Evolutionary conservation across 2,888 invertebrate species (phyloP), one percentile per base, ranked within the genome.

Genomic region (Epirrhoe alternata): DNA sequence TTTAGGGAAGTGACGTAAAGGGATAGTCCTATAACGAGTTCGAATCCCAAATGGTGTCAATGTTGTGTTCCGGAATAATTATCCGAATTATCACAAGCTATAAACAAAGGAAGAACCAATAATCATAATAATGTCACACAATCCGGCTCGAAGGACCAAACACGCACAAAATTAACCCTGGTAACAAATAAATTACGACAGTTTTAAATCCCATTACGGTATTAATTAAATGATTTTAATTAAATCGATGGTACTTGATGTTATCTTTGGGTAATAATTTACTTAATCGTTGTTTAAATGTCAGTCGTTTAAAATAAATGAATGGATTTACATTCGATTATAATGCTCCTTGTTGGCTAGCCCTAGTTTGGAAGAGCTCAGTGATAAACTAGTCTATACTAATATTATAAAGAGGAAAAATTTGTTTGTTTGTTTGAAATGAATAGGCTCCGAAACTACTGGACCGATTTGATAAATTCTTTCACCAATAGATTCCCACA

Each of bases 231-330:
- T 55, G 33, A 31, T 45, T 49, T 64, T 59, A 62, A 66, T 66
- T 66, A 51, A 53, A 63, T 62, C 51, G 59, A 62, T 55, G 24
- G 61, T 35, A 56, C 14, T 54, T 38, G 64, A 68, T 68, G 61
- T 51, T 68, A 68, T 68, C 68, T 64, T 64, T 59, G 6, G 30
- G 38, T 31, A 56, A 59, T 68, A 53, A 68, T 54, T 64, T 52
- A 61, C 60, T 58, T 57, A 57, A 61, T 54, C 33, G 64, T 53
- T 31, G 17, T 24, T 68, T 50, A 47, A 64, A 58, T 61, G 60
- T 31, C 10, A 24, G 42, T n/a, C 49, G 56, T 31, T 63, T 63
- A 31, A 64, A 51, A 56, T 60, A 57, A 63, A 66, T 24, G 45
- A 16, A 45, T 45, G 38, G 50, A 51, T 63, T 60, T 59, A 63